Evolutionary conservation across 2,113 vertebrate species (phyloP), one percentile per base, ranked within the genome.

Genomic region (Ammodytes dubius): DNA sequence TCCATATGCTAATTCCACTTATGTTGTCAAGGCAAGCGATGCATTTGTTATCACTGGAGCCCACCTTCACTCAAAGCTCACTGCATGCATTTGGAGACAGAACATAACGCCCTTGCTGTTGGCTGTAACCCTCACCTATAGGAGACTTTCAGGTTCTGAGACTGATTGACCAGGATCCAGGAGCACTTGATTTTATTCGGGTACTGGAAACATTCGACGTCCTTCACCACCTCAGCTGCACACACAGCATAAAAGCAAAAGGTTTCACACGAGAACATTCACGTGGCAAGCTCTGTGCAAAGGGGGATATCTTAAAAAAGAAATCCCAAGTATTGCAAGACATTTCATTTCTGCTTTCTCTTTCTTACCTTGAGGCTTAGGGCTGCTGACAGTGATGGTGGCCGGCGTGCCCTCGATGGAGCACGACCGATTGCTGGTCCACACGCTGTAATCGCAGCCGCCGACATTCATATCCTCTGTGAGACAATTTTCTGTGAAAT

Each of bases 41-140:
- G 27, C 27, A 27, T 27, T 27, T 27, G 27, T 27, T 27, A 27
- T 27, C 27, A 27, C 27, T 27, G 27, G 27, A 27, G 27, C 2
- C 53, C 35, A 9, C n/a, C 12, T 35, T 64, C 49, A 8, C n/a
- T 9, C 3, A 45, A n/a, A 46, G 7, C 1, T 47, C 4, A 39
- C 61, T 57, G 61, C 6, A 40, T 45, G 50, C 49, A 27, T 5
- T 15, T 59, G 39, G 14, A 72, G 74, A 56, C 50, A 54, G 15
- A 7, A 14, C 7, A 13, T n/a, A 11, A 27, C 27, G 19, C 13
- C 1, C 15, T 13, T 39, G 45, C 45, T 11, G 12, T 42, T 42
- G 19, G 5, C 37, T 69, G 7, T 70, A 8, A 47, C 63, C 35
- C 92, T 87, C 46, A 95, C 95, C 88, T 87, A 37, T 92, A 94